phyloP scores from a whole-genome alignment of 1,140 invertebrate species.

The Tetramorium alpestre region DNA sequence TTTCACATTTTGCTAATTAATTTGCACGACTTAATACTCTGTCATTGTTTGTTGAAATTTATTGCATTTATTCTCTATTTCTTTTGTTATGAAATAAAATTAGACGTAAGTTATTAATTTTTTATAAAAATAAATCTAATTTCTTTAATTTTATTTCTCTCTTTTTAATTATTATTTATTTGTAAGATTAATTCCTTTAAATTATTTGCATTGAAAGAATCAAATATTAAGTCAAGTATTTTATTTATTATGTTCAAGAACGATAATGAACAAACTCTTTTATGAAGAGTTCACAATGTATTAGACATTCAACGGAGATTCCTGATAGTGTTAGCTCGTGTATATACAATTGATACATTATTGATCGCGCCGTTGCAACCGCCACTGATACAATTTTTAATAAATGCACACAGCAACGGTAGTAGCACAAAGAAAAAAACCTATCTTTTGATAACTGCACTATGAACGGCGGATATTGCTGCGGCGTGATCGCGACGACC shows the following conservation, averaged over 20 bases:
- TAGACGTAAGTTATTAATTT: neutral
- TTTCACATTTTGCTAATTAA: neutral
- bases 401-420: slow-evolving; percentile 43
- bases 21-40: neutral
- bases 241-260: neutral
- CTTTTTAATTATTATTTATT: slow-evolving; percentile 10
- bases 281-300: slow-evolving; percentile 11
- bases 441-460: slow-evolving; percentile 67
- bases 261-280: neutral
- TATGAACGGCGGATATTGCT: slow-evolving; percentile 27
- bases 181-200: neutral
- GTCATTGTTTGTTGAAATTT: neutral
- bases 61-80: neutral
- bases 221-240: neutral
- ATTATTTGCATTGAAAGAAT: slow-evolving; percentile 1
- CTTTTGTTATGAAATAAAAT: neutral
- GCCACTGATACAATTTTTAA: slow-evolving; percentile 39
- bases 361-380: slow-evolving; percentile 55
- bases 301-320: slow-evolving; percentile 17
- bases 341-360: slow-evolving; percentile 36
- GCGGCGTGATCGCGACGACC: slow-evolving; percentile 56
- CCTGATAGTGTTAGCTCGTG: slow-evolving; percentile 5
- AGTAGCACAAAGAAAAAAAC: slow-evolving; percentile 56
- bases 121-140: neutral
- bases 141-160: neutral